Conservation (phyloP, 2,888 invertebrate genomes). For the Nomada hirtipes region DNA sequence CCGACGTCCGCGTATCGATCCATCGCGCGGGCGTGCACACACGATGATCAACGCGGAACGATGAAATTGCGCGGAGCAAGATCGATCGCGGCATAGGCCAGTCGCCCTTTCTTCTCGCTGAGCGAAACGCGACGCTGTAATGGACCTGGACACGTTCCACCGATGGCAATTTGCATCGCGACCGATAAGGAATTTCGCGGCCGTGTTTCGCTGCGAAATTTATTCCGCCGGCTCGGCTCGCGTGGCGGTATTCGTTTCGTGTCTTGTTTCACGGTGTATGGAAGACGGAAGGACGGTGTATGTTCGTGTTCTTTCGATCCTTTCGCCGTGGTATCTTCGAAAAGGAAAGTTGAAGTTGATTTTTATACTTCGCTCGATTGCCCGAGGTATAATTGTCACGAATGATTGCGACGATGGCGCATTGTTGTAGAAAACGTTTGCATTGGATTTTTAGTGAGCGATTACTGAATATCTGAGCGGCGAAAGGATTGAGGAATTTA, state of each 20-base stretch:
- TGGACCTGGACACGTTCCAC: constrained; percentile 10
- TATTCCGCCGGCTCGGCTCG: constrained; percentile 7
- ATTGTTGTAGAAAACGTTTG: no score
- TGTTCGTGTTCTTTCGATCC: no score
- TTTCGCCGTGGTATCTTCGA: not conserved
- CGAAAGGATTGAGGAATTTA: no score
- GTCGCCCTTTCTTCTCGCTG: not conserved
- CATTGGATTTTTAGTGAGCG: no score
- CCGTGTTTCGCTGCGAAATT: constrained; percentile 2
- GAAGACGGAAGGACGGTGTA: not conserved
- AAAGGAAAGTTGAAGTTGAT: no score
- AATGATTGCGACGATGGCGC: no score
- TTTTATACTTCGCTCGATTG: no score
- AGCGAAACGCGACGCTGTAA: constrained; percentile 8
- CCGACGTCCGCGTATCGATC: constrained; percentile 37
- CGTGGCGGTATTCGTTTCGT: not conserved
- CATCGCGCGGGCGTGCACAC: constrained; percentile 19
- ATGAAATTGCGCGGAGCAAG: constrained; percentile 50
- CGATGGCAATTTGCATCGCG: constrained; percentile 30
- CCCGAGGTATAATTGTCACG: no score
- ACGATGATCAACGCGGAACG: constrained; percentile 45
- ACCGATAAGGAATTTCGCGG: constrained; percentile 19
- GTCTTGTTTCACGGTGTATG: constrained; percentile 5
- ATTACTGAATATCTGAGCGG: no score
- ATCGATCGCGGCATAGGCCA: constrained; percentile 35